Percentiles rank a stretch among this genome's conserved stretches.
phyloP scores from a whole-genome alignment of 1,140 invertebrate species.

The Acromyrmex heyeri region DNA sequence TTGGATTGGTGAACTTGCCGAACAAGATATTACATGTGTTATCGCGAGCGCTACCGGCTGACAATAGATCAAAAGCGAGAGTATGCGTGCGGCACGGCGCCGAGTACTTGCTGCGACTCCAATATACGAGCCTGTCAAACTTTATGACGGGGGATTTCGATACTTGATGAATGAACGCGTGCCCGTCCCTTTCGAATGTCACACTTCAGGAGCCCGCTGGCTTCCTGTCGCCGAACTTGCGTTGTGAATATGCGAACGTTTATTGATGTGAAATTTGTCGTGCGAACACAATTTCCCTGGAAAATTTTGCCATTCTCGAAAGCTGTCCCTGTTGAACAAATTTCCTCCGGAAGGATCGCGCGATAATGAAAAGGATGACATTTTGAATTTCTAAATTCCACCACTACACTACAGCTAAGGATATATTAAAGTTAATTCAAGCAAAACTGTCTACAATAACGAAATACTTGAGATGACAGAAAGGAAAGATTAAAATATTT shows the following conservation, averaged over 20 bases:
- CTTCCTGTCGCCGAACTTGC: slow-evolving; percentile 56
- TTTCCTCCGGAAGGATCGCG: neutral
- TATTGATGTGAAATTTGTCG: slow-evolving; percentile 72
- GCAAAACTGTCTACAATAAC: neutral
- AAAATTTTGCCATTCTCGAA: slow-evolving; percentile 1
- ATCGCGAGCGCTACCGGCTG: slow-evolving; percentile 73
- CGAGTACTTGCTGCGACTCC: slow-evolving; percentile 73
- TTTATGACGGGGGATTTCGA: slow-evolving; percentile 77
- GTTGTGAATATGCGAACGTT: slow-evolving; percentile 36
- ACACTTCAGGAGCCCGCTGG: slow-evolving; percentile 27
- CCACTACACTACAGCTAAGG: neutral
- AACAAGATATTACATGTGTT: slow-evolving; percentile 78
- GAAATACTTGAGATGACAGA: neutral
- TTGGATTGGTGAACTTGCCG: slow-evolving; percentile 73
- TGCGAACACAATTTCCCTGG: slow-evolving; percentile 1
- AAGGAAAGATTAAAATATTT: neutral
- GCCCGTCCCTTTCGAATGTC: slow-evolving; percentile 58
- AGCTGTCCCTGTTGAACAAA: neutral
- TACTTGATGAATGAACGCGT: slow-evolving; percentile 77
- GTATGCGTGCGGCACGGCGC: slow-evolving; percentile 53
- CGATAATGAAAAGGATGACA: slow-evolving; percentile 23
- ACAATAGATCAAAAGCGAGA: slow-evolving; percentile 77
- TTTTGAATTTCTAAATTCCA: neutral
- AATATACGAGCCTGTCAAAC: slow-evolving; percentile 78
- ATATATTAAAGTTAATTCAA: neutral